Conservation (phyloP, 2,888 invertebrate species). For the Camponotus fellah region DNA sequence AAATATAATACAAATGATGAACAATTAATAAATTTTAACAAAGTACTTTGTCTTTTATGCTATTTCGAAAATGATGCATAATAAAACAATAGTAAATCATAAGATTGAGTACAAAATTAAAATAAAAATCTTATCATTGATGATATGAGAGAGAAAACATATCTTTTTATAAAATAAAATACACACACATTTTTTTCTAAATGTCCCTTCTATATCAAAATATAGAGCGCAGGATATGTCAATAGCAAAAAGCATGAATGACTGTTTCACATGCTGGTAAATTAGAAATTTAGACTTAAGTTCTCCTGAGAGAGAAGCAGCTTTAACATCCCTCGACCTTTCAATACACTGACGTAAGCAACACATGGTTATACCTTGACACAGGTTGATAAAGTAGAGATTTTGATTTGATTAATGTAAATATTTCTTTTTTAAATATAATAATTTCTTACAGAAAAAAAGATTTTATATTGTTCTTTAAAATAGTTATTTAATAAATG, state of each 20-base stretch:
- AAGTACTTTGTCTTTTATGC: not conserved
- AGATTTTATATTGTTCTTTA: not conserved
- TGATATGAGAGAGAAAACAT: not conserved
- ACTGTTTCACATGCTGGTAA: slow-evolving; percentile 35
- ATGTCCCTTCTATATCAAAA: not conserved
- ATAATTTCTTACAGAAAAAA: not conserved
- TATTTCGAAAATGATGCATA: not conserved
- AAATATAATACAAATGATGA: not conserved
- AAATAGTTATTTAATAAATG: not conserved
- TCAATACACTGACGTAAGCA: not conserved
- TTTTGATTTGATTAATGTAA: not conserved
- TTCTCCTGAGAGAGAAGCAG: not conserved
- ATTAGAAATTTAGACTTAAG: not conserved
- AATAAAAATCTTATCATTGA: not conserved
- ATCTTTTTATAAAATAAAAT: not conserved
- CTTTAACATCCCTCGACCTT: not conserved
- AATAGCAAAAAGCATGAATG: not conserved
- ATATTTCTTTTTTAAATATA: not conserved
- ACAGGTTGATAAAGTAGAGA: slow-evolving; percentile 4
- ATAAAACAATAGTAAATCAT: not conserved
- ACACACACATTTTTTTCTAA: not conserved
- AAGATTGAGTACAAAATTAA: not conserved
- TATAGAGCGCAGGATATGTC: slow-evolving; percentile 30
- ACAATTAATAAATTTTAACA: not conserved
- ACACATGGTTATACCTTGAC: slow-evolving; percentile 23